A percentile compares a stretch with the other conserved stretches of the same genome.
Conservation (phyloP, 2,888 invertebrate genomes). For the Eulithis testata region DNA sequence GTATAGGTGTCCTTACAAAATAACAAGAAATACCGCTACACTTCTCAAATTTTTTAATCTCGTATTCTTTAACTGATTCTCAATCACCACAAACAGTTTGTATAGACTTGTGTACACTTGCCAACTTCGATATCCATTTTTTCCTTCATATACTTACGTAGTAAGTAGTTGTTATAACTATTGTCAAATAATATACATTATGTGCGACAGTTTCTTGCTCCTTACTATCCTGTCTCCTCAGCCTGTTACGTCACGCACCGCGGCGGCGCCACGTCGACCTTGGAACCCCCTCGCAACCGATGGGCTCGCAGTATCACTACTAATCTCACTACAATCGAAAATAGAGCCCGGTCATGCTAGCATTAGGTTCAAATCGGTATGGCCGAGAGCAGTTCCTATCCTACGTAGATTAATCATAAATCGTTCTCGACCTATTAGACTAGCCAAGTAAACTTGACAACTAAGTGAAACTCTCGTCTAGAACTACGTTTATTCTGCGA, state of each 20-base stretch:
- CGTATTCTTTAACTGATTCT: too few relatives aligned
- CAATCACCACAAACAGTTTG: too few relatives aligned
- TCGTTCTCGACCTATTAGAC: too few relatives aligned
- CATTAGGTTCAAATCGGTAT: background rate
- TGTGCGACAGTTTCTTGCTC: constrained; percentile 10
- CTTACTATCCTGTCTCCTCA: constrained; percentile 6
- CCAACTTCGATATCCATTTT: too few relatives aligned
- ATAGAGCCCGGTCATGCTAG: background rate
- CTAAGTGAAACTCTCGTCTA: background rate
- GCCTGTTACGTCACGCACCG: constrained; percentile 6
- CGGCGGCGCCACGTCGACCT: constrained; percentile 9
- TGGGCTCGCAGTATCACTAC: background rate
- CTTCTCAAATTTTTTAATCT: too few relatives aligned
- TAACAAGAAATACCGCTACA: background rate
- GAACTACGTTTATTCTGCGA: background rate
- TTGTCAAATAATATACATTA: background rate
- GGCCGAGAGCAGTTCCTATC: background rate
- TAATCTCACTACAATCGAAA: background rate
- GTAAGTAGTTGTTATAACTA: too few relatives aligned
- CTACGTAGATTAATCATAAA: background rate
- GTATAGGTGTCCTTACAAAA: background rate
- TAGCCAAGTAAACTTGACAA: too few relatives aligned
- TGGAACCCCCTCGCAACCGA: constrained; percentile 7
- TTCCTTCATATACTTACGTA: too few relatives aligned
- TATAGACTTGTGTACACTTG: too few relatives aligned